Base-by-base conservation (phyloP, 2,113 vertebrate species). In the Forbesichthys agassizii region DNA sequence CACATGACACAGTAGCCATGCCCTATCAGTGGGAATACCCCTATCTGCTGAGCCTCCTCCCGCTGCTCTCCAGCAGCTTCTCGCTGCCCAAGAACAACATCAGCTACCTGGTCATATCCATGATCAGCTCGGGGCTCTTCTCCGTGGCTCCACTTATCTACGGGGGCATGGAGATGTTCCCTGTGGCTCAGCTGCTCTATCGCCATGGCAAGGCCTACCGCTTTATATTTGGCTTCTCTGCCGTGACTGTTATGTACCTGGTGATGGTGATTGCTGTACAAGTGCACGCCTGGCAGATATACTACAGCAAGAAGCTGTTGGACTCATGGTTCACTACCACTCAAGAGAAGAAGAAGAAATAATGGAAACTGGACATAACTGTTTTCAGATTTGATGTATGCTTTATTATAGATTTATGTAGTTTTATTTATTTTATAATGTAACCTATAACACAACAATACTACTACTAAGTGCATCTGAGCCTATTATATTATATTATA, bases 1-100 rank as follows among this genome's bases (percentile, higher is more conserved):
- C 97, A 0, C 94, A 94, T 11, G 95, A 98, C 70, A 91, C 92
- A 49, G 95, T 99, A 75, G 95, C 96, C 68, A 92, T 93, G 92
- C 98, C 98, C 0, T 99, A 97, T 89, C 96, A 97, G 77, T 99
- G 98, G 98, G 95, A 99, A 80, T 99, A 98, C 80, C 97, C 96
- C 0, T 99, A 99, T 82, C 86, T 99, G 63, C 92, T 99, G 74
- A 93, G 92, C 78, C 20, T 90, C 27, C 56, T 93, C 18, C 92
- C 92, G 18, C 72, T 91, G 33, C 62, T 92, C 48, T 86, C 82
- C 59, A 97, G 96, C 83, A 90, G 95, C 72, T 73, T 96, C 74
- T 96, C 98, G 33, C 94, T 99, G 48, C 98, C 96, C 2, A 95
- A 94, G 14, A 99, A 97, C 93, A 99, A 99, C 86, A 96, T 99